Percentiles rank a stretch among this genome's conserved stretches.
Conservation (phyloP, 2,888 invertebrate species). For the Cataglyphis rosenhaueri region DNA sequence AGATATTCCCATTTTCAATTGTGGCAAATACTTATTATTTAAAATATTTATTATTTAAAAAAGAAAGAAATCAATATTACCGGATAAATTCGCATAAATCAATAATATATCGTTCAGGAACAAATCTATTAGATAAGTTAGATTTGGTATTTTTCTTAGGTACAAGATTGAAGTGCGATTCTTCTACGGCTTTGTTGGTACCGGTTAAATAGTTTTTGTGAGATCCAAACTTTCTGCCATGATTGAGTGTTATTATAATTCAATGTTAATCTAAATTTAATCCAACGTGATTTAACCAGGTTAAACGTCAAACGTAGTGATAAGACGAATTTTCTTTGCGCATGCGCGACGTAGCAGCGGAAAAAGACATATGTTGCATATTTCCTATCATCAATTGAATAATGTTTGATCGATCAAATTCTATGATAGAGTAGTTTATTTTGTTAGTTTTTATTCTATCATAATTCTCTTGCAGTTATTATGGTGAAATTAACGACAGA, state of each 20-base stretch:
- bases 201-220: too few relatives aligned
- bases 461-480: slow-evolving; percentile 56
- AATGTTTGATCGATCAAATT: slow-evolving; percentile 66
- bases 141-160: not conserved
- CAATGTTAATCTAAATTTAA: too few relatives aligned
- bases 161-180: too few relatives aligned
- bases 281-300: too few relatives aligned
- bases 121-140: not conserved
- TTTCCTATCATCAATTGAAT: slow-evolving; percentile 29
- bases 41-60: not conserved
- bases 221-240: too few relatives aligned
- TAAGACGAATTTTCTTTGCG: too few relatives aligned
- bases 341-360: too few relatives aligned
- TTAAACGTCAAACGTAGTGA: too few relatives aligned
- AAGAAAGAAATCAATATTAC: not conserved
- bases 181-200: not conserved
- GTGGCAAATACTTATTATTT: not conserved
- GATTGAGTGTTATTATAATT: too few relatives aligned
- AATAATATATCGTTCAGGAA: not conserved
- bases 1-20: not conserved
- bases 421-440: not conserved
- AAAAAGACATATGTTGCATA: not conserved
- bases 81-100: not conserved
- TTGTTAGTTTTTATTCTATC: not conserved
- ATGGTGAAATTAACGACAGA: slow-evolving; percentile 81